phyloP scores from a whole-genome alignment of 2,888 invertebrate genomes.

The Andrena bicolor region DNA sequence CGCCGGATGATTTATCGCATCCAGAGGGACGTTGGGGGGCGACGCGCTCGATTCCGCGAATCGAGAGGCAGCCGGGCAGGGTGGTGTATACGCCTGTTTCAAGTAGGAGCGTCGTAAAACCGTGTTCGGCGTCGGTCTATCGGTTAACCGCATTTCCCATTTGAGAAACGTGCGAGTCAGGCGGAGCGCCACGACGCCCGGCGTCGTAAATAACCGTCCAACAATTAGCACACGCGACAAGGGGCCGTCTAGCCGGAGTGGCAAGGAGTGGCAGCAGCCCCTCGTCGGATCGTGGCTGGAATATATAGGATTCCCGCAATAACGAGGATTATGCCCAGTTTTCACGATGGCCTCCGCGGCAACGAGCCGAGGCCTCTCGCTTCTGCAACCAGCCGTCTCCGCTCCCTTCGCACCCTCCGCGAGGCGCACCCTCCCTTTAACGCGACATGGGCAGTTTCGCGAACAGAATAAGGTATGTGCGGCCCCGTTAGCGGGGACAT shows the following conservation, averaged over 20 bases:
- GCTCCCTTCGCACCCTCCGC: conserved; percentile 14
- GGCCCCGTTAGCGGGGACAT: not conserved
- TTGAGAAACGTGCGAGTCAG: conserved; percentile 66
- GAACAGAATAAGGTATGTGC: no score
- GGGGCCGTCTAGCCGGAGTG: conserved; percentile 46
- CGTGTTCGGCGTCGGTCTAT: conserved; percentile 58
- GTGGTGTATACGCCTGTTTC: conserved; percentile 40
- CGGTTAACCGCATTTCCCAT: conserved; percentile 69
- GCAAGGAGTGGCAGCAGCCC: conserved; percentile 64
- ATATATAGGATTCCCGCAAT: conserved; percentile 74
- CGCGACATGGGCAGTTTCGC: not conserved
- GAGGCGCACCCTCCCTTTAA: conserved; percentile 2
- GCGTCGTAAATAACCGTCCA: conserved; percentile 74
- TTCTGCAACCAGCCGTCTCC: conserved; percentile 31
- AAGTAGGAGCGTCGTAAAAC: conserved; percentile 62
- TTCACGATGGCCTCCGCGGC: conserved; percentile 14
- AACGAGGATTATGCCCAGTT: conserved; percentile 66
- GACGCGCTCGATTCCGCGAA: conserved; percentile 47
- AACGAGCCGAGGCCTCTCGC: conserved; percentile 20
- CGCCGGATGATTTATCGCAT: conserved; percentile 51
- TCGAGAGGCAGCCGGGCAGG: conserved; percentile 21
- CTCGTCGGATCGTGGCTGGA: conserved; percentile 62
- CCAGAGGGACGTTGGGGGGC: conserved; percentile 5
- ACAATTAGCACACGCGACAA: conserved; percentile 74
- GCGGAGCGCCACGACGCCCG: conserved; percentile 60